Conservation (phyloP, 1,140 invertebrate species). For the Mycetomoellerius zeteki region DNA sequence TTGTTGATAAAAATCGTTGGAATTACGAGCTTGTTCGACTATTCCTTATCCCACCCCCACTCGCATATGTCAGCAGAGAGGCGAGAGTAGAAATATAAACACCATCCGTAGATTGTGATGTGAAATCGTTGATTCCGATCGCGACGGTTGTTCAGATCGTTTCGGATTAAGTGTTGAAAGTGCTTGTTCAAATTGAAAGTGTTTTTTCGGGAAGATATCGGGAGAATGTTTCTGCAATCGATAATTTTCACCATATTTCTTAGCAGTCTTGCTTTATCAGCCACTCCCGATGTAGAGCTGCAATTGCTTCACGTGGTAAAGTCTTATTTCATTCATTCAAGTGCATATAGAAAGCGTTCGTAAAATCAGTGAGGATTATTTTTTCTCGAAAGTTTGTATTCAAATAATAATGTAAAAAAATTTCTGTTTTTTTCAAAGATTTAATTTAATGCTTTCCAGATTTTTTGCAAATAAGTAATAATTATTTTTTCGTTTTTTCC, state of each 20-base stretch:
- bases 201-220: not conserved
- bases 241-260: conserved; percentile 28
- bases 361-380: not conserved
- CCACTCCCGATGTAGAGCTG: conserved; percentile 74
- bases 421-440: not conserved
- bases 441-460: not conserved
- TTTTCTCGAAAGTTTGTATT: not conserved
- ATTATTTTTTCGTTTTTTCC: not conserved
- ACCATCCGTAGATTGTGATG: conserved; percentile 73
- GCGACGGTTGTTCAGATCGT: conserved; percentile 2
- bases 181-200: not conserved
- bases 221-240: conserved; percentile 34
- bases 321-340: conserved; percentile 27
- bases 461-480: not conserved
- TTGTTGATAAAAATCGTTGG: conserved; percentile 69
- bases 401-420: not conserved
- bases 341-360: not conserved
- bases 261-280: conserved; percentile 50
- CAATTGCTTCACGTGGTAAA: conserved; percentile 83
- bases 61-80: conserved; percentile 68
- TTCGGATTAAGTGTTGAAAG: conserved; percentile 10
- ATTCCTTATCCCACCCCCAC: conserved; percentile 79
- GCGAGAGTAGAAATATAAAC: conserved; percentile 76
- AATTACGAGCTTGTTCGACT: conserved; percentile 73
- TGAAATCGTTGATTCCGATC: conserved; percentile 76